Conservation (phyloP, 2,888 invertebrate genomes). For the Caenorhabditis plicata region DNA sequence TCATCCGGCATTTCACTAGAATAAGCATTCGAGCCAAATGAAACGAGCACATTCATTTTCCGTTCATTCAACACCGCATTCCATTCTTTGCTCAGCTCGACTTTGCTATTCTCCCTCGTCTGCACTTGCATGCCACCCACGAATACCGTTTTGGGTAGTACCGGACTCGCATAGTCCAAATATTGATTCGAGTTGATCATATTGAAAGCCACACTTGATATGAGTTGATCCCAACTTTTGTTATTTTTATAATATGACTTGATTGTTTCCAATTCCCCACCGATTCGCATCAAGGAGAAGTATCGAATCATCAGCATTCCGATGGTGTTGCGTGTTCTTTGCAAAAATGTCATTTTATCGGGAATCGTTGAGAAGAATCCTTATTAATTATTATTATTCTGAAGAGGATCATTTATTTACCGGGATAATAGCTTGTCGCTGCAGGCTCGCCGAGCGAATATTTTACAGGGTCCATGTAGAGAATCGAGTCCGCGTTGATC, state of each 20-base stretch:
- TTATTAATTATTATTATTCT: too few species aligned
- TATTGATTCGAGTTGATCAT: conserved; percentile 27
- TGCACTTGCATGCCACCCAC: conserved; percentile 33
- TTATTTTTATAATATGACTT: conserved; percentile 9
- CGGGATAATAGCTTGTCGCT: conserved; percentile 10
- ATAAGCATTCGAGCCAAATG: conserved; percentile 31
- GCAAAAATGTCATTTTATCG: conserved; percentile 13
- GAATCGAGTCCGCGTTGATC: conserved; percentile 18
- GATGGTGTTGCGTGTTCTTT: conserved; percentile 6
- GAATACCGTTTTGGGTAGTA: conserved; percentile 26
- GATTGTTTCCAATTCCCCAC: conserved; percentile 13
- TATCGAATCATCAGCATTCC: neutral
- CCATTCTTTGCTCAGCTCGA: conserved; percentile 19
- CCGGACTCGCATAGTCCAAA: conserved; percentile 27
- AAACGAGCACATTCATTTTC: conserved; percentile 22
- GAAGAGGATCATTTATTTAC: too few species aligned
- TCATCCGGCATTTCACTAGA: conserved; percentile 28
- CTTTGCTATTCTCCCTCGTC: conserved; percentile 11
- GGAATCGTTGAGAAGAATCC: conserved; percentile 2
- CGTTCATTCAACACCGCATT: conserved; percentile 12
- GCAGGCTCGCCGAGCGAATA: conserved; percentile 16
- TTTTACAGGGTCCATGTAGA: conserved; percentile 10
- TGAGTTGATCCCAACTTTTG: conserved; percentile 10
- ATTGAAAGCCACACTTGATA: conserved; percentile 14
- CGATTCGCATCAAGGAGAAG: neutral